Evolutionary conservation across 30 jellyfish, hydroid and myxozoan species (phyloP).

Genomic region (Hydractinia symbiolongicarpus): DNA sequence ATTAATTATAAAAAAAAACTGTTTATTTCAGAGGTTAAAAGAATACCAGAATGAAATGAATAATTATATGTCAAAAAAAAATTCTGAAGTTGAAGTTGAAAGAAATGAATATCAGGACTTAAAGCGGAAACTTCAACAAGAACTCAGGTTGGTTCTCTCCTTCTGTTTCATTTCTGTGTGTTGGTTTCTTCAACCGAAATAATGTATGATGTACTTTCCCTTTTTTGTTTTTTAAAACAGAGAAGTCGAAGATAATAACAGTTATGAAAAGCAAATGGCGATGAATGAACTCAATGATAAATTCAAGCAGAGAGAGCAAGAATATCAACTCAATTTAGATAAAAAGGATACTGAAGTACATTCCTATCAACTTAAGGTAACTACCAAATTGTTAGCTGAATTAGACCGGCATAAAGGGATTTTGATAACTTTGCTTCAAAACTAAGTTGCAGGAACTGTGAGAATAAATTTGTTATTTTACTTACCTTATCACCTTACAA

Average conservation of each 20-base stretch:
- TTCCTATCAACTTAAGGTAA: conserved; percentile 19
- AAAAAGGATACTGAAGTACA: conserved; percentile 21
- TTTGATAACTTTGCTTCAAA: too few relatives aligned
- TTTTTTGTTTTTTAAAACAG: not conserved
- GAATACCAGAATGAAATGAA: conserved; percentile 49
- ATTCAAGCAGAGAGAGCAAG: conserved; percentile 40
- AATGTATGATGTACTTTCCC: too few relatives aligned
- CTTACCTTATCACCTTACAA: too few relatives aligned
- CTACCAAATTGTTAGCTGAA: not conserved
- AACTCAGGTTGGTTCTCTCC: conserved; percentile 22
- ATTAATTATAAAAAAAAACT: not conserved
- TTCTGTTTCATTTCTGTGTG: too few relatives aligned
- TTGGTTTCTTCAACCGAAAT: too few relatives aligned
- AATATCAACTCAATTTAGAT: conserved; percentile 27
- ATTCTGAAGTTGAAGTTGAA: conserved; percentile 37
- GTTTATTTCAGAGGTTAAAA: conserved; percentile 28
- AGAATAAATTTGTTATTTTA: too few relatives aligned
- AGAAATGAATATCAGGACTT: conserved; percentile 45
- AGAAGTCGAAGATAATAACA: conserved; percentile 49
- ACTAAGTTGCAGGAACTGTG: too few relatives aligned
- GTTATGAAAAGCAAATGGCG: conserved; percentile 28
- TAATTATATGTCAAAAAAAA: conserved; percentile 27
- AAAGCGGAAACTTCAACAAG: conserved; percentile 39
- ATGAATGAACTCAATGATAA: conserved; percentile 58
- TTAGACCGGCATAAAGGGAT: not conserved